Percentiles rank a stretch among this genome's conserved stretches.
phyloP scores from a whole-genome alignment of 2,888 invertebrate genomes.

The Lordiphosa andalusiaca region DNA sequence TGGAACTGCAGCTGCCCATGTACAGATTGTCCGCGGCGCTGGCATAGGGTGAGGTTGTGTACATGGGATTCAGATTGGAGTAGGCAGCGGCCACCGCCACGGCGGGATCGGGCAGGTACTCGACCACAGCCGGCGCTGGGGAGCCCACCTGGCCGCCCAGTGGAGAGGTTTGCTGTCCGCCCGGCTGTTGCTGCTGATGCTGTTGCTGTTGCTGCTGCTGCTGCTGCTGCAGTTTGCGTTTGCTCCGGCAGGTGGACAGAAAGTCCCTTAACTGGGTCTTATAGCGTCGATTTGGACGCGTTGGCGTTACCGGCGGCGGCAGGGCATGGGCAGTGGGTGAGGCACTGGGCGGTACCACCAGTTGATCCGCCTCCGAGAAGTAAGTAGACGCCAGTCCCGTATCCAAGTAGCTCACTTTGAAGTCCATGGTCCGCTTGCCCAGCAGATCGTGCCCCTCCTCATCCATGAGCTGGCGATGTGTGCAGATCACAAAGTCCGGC shows the following conservation, averaged over 20 bases:
- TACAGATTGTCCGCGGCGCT: slow-evolving; percentile 83
- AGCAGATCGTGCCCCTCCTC: slow-evolving; percentile 98
- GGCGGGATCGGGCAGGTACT: slow-evolving; percentile 81
- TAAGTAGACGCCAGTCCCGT: slow-evolving; percentile 95
- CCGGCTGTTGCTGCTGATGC: slow-evolving; percentile 80
- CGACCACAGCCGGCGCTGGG: slow-evolving; percentile 79
- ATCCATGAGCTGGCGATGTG: slow-evolving; percentile 99
- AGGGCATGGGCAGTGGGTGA: slow-evolving; percentile 81
- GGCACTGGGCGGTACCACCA: slow-evolving; percentile 83
- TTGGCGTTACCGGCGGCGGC: slow-evolving; percentile 85
- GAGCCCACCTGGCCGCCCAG: slow-evolving; percentile 80
- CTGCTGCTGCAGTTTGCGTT: slow-evolving; percentile 84
- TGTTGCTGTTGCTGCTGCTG: slow-evolving; percentile 79
- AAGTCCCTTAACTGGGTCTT: slow-evolving; percentile 96
- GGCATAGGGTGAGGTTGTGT: slow-evolving; percentile 88
- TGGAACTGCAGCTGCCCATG: slow-evolving; percentile 81
- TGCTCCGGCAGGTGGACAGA: slow-evolving; percentile 93
- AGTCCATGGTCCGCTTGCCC: slow-evolving; percentile 99
- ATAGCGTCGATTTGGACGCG: slow-evolving; percentile 92
- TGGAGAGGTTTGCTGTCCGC: slow-evolving; percentile 78
- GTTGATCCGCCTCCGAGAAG: slow-evolving; percentile 92
- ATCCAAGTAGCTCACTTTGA: slow-evolving; percentile 97
- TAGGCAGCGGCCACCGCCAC: slow-evolving; percentile 88
- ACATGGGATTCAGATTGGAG: slow-evolving; percentile 89
- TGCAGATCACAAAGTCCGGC: slow-evolving; percentile 99